Conservation (phyloP, 2,888 invertebrate species). For the Dione juno region DNA sequence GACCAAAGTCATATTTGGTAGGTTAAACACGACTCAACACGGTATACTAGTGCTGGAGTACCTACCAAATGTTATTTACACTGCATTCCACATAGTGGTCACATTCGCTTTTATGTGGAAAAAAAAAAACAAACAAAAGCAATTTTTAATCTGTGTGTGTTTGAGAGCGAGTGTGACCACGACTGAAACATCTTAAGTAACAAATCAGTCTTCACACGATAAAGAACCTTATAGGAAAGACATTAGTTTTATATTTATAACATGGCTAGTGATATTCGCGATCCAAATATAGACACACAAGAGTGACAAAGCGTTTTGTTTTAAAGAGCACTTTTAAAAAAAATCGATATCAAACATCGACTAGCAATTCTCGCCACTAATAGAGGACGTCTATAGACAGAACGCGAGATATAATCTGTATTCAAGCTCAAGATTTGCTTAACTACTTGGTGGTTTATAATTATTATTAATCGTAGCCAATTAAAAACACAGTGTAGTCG, state of each 20-base stretch:
- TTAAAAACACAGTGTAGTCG: constrained; percentile 8
- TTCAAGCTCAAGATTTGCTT: constrained; percentile 42
- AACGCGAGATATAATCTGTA: constrained; percentile 39
- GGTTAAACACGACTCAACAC: constrained; percentile 68
- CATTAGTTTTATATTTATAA: constrained; percentile 57
- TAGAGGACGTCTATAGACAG: constrained; percentile 40
- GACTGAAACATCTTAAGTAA: constrained; percentile 58
- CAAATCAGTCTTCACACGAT: constrained; percentile 78
- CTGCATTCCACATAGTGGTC: constrained; percentile 72
- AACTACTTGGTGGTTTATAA: constrained; percentile 5
- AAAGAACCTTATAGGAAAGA: constrained; percentile 71
- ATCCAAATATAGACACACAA: constrained; percentile 41
- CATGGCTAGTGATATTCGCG: constrained; percentile 48
- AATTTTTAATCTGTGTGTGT: constrained; percentile 1
- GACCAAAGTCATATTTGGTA: constrained; percentile 61
- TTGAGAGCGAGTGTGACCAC: constrained; percentile 42
- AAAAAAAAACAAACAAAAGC: neutral
- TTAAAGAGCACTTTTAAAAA: neutral
- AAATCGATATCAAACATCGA: neutral
- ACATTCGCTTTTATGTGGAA: constrained; percentile 55
- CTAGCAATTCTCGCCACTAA: neutral
- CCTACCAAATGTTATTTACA: constrained; percentile 82
- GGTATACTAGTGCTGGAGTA: constrained; percentile 63
- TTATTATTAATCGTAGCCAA: constrained; percentile 12
- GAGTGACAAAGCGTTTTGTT: neutral